Conservation (phyloP, 1,140 invertebrate species). For the Drosophila azteca region DNA sequence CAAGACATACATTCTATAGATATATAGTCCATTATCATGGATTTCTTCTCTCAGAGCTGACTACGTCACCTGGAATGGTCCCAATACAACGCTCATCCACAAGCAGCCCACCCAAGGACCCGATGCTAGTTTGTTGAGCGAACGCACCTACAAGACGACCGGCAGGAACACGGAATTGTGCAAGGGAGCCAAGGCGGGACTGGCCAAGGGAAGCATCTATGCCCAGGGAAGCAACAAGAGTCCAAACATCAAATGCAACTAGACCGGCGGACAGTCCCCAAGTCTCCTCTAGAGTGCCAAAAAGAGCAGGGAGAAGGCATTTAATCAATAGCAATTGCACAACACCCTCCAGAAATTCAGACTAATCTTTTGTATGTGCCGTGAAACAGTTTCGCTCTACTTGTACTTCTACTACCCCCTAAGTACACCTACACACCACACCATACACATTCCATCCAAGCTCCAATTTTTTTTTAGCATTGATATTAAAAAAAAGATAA, state of each 20-base stretch:
- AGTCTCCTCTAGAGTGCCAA: slow-evolving; percentile 57
- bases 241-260: slow-evolving; percentile 82
- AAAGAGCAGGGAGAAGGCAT: slow-evolving; percentile 10
- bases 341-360: slow-evolving; percentile 47
- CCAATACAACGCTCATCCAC: slow-evolving; percentile 85
- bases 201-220: slow-evolving; percentile 89
- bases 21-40: neutral
- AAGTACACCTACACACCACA: slow-evolving; percentile 34
- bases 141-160: slow-evolving; percentile 84
- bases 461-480: slow-evolving; percentile 63
- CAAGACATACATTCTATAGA: neutral
- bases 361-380: slow-evolving; percentile 56
- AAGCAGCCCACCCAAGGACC: slow-evolving; percentile 85
- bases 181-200: slow-evolving; percentile 86
- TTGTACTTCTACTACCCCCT: slow-evolving; percentile 33
- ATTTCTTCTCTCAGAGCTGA: slow-evolving; percentile 85
- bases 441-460: slow-evolving; percentile 66
- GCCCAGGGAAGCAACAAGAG: slow-evolving; percentile 84
- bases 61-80: slow-evolving; percentile 89
- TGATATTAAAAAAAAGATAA: slow-evolving; percentile 38
- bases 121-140: slow-evolving; percentile 84
- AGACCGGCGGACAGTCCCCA: slow-evolving; percentile 13
- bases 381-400: slow-evolving; percentile 57
- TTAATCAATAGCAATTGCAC: slow-evolving; percentile 30
- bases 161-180: slow-evolving; percentile 87